Base-by-base conservation (phyloP, 2,113 vertebrate genomes). In the Trogon melanurus region DNA sequence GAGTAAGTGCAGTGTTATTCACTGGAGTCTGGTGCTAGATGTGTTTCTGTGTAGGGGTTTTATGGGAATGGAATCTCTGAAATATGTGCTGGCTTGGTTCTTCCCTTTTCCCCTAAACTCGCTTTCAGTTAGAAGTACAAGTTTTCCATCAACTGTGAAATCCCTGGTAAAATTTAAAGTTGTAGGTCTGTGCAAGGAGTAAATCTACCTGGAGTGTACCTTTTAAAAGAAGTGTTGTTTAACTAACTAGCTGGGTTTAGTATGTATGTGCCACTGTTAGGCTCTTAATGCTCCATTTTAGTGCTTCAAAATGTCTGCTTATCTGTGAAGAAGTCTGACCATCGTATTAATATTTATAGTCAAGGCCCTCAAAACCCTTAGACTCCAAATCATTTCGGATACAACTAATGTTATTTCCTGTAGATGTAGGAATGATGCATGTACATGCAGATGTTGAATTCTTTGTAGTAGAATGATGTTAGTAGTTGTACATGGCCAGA, bases 311-410 rank as follows among this genome's bases (percentile, higher is more conserved):
- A 67, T 78, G 14, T 66, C 71, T 93, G 19, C 20, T 45, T 91
- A 45, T 62, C 53, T 78, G 13, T 91, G 67, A 86, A 81, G 45
- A 95, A 91, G 38, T 75, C 91, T 97, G 95, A 60, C 58, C 16
- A n/a, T 16, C 48, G 16, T 83, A 83, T 66, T 91, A 74, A 66
- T 76, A 84, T 79, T 90, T 91, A 87, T 53, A 91, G 65, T 89
- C 45, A 94, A 89, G 67, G 2, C 6, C 29, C 23, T 90, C 47
- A 80, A 70, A 74, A 88, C 13, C 22, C 16, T 83, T 32, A 32
- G 61, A 53, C 81, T 93, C 15, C 54, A 79, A 87, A 91, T 66
- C 36, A 75, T 74, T 91, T 34, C 45, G 78, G 22, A 16, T 79
- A 44, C 21, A 23, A 64, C 38, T 84, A 34, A 44, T 27, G 4